Base-by-base conservation (phyloP, 1,140 invertebrate species). In the Muscidifurax raptorellus region DNA sequence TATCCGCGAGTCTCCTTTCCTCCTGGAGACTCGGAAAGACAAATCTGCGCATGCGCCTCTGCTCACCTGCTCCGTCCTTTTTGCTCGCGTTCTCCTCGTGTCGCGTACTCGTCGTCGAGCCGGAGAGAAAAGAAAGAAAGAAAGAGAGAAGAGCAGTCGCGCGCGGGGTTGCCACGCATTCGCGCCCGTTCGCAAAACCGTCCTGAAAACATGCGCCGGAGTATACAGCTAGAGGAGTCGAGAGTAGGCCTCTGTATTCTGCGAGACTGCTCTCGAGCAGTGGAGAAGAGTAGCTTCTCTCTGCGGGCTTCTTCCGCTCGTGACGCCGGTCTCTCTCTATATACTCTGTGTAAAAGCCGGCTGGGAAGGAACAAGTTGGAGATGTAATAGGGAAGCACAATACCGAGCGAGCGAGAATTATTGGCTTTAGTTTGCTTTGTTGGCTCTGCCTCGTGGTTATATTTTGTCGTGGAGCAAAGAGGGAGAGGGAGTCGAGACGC, bases 161-260 rank as follows among this genome's bases (percentile, higher is more conserved):
- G 80, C 69, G 83, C 76, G 25, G 80, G 71, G 83, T 85, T 82
- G 86, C 80, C 83, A 80, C 40, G 67, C 75, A 28, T 67, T 80
- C 59, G 28, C 28, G 25, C 28, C 27, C 44, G 28, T 44, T 18
- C 75, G 66, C 74, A 44, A 72, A 40, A n/a, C 81, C 81, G 66
- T 87, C 80, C 82, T 84, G 76, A 87, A 87, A 87, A 87, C 84
- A 84, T 82, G 36, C 27, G 79, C 69, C 77, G 10, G 3, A 28
- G 25, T n/a, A n/a, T n/a, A n/a, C n/a, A 59, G 22, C 12, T 18
- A 47, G 44, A 47, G 44, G n/a, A n/a, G n/a, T n/a, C n/a, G n/a
- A 47, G 44, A 47, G 44, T 59, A 59, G 52, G 52, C 22, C 52
- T 59, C 52, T n/a, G 52, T 59, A 59, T 59, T 59, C 0, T 59